A percentile compares a stretch with the other conserved stretches of the same genome.
These are phyloP conservation scores for Chymomyza fuscimana DNA, from an alignment of 2,888 invertebrate species.

Conservation along the genomic window DNA sequence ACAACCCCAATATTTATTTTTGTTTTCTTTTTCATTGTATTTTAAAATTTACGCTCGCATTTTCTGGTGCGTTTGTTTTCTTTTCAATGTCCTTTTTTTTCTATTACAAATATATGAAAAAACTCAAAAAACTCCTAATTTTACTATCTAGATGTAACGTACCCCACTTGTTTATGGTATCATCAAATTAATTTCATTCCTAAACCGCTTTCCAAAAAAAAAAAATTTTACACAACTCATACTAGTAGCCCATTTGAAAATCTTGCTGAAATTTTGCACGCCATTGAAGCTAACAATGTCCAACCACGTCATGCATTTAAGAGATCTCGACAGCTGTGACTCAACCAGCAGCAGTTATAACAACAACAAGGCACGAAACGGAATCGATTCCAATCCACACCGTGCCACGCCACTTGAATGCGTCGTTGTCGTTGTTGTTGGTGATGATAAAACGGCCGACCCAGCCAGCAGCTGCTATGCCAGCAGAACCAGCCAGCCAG, in stretches of 20 bases:
- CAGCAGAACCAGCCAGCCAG: constrained; percentile 6
- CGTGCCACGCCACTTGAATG: constrained; percentile 2
- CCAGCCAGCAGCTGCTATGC: neutral
- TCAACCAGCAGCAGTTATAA: constrained; percentile 20
- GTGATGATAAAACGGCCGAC: constrained; percentile 14
- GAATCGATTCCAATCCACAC: constrained; percentile 38
- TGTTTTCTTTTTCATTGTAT: no score
- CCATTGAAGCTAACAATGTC: neutral
- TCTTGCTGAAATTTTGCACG: neutral
- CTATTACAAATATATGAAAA: no score
- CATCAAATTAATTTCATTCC: neutral
- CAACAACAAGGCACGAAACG: constrained; percentile 19
- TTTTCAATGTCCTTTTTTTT: no score
- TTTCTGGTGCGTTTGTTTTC: no score
- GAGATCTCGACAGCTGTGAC: neutral
- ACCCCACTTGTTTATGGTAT: no score
- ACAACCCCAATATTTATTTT: no score
- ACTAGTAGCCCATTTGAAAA: no score
- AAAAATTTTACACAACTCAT: no score
- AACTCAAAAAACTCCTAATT: no score
- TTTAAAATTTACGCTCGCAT: no score
- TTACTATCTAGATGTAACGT: no score
- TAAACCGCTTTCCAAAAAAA: neutral
- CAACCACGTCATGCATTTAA: neutral
- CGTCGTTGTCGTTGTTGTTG: neutral